phyloP scores from a whole-genome alignment of 2,888 invertebrate genomes.

The Agrilus mali region DNA sequence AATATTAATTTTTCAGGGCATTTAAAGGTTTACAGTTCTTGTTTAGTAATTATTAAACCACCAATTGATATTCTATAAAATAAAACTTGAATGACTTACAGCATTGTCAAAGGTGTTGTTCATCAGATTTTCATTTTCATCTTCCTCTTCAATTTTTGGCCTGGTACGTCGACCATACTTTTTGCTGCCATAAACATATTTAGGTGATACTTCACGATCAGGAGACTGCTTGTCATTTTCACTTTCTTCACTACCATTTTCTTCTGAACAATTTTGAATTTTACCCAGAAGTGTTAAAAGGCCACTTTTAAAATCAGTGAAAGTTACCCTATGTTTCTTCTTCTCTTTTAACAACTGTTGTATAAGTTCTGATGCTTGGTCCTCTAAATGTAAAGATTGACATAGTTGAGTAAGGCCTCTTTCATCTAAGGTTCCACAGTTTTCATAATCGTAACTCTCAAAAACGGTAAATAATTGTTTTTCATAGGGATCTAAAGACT shows the following conservation, averaged over 20 bases:
- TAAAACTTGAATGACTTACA: too few species aligned
- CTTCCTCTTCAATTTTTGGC: constrained; percentile 38
- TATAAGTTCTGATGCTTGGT: constrained; percentile 50
- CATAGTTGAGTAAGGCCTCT: constrained; percentile 57
- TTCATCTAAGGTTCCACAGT: constrained; percentile 53
- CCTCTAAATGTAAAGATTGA: constrained; percentile 65
- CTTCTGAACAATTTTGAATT: constrained; percentile 24
- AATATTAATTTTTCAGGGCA: too few species aligned
- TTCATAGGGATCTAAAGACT: constrained; percentile 58
- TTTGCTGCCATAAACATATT: constrained; percentile 59
- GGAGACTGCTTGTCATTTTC: constrained; percentile 42
- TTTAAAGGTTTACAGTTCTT: too few species aligned
- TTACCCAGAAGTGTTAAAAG: constrained; percentile 55
- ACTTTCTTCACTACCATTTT: constrained; percentile 7
- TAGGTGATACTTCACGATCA: constrained; percentile 60
- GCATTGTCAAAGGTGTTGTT: constrained; percentile 11
- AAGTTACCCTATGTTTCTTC: constrained; percentile 44
- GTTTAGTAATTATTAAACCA: too few species aligned
- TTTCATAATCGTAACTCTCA: constrained; percentile 62
- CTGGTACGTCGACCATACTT: constrained; percentile 63
- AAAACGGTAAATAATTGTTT: constrained; percentile 71
- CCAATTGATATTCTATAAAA: too few species aligned
- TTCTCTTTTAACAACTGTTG: constrained; percentile 42
- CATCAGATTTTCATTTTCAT: constrained; percentile 28
- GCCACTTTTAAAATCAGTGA: constrained; percentile 65